Conservation (phyloP, 2,888 invertebrate genomes). For the Clusia tigrina region DNA sequence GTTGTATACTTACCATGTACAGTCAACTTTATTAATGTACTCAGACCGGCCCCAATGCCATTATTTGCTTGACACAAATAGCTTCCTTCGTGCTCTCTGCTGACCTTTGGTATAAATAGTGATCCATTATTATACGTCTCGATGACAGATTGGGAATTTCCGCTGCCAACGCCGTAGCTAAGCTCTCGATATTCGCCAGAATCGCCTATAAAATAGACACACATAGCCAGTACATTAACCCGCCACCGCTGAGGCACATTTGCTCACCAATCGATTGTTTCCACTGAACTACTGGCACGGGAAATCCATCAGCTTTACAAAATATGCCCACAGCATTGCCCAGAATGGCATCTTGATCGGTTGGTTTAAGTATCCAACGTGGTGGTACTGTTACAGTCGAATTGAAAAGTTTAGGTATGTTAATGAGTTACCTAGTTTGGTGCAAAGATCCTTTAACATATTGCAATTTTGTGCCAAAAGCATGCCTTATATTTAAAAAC, state of each 20-base stretch:
- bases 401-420: not conserved
- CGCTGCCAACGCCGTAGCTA: slow-evolving; percentile 60
- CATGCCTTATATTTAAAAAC: slow-evolving; percentile 22
- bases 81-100: slow-evolving; percentile 67
- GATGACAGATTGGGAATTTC: slow-evolving; percentile 55
- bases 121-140: slow-evolving; percentile 65
- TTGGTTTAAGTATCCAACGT: slow-evolving; percentile 77
- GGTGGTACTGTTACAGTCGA: slow-evolving; percentile 71
- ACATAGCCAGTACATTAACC: too few relatives aligned
- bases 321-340: slow-evolving; percentile 74
- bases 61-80: slow-evolving; percentile 71
- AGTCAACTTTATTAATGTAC: slow-evolving; percentile 70
- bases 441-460: not conserved
- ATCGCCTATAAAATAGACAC: slow-evolving; percentile 43
- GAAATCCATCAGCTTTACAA: slow-evolving; percentile 81
- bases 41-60: slow-evolving; percentile 70
- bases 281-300: slow-evolving; percentile 70
- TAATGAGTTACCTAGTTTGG: not conserved
- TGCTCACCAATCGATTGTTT: slow-evolving; percentile 67
- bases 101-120: slow-evolving; percentile 66
- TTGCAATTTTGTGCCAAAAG: slow-evolving; percentile 6
- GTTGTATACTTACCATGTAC: slow-evolving; percentile 68
- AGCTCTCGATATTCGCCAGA: slow-evolving; percentile 68
- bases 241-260: too few relatives aligned
- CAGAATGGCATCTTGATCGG: slow-evolving; percentile 75